These are phyloP conservation scores for Rhorus exstirpatorius DNA, from an alignment of 2,888 invertebrate species.

Conservation along the genomic window DNA sequence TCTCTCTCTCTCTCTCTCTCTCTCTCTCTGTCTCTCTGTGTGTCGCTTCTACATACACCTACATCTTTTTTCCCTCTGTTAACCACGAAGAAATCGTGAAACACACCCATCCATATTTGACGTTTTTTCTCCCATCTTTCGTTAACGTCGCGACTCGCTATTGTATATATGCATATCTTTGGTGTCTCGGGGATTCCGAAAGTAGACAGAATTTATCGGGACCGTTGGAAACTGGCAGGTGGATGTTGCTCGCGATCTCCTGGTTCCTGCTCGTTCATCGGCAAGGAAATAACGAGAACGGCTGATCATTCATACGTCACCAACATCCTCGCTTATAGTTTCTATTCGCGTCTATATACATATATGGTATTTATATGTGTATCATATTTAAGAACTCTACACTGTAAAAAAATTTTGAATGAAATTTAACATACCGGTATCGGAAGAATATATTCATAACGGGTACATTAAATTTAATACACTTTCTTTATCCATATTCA, in stretches of 20 bases:
- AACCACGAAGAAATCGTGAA: slow-evolving; percentile 41
- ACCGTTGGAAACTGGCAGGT: slow-evolving; percentile 43
- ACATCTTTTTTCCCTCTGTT: slow-evolving; percentile 12
- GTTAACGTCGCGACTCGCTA: slow-evolving; percentile 37
- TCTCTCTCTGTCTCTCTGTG: slow-evolving; percentile 5
- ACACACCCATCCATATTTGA: slow-evolving; percentile 43
- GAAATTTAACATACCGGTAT: too few relatives aligned
- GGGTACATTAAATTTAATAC: too few relatives aligned
- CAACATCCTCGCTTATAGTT: too few relatives aligned
- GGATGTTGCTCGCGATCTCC: slow-evolving; percentile 16
- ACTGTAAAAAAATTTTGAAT: too few relatives aligned
- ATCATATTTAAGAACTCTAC: not conserved
- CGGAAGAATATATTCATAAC: too few relatives aligned
- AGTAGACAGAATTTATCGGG: slow-evolving; percentile 58
- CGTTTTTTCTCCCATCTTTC: slow-evolving; percentile 42
- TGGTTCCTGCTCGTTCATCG: slow-evolving; percentile 17
- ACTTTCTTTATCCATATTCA: too few relatives aligned
- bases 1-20: not conserved
- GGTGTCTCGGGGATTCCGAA: slow-evolving; percentile 47
- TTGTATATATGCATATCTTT: slow-evolving; percentile 13
- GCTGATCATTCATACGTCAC: slow-evolving; percentile 31
- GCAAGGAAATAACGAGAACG: slow-evolving; percentile 17
- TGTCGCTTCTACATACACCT: slow-evolving; percentile 11
- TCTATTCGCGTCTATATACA: not conserved
- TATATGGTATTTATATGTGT: slow-evolving; percentile 16